These are phyloP conservation scores for Poecilia gillii DNA, from an alignment of 2,797 vertebrate species.

Conservation along the genomic window DNA sequence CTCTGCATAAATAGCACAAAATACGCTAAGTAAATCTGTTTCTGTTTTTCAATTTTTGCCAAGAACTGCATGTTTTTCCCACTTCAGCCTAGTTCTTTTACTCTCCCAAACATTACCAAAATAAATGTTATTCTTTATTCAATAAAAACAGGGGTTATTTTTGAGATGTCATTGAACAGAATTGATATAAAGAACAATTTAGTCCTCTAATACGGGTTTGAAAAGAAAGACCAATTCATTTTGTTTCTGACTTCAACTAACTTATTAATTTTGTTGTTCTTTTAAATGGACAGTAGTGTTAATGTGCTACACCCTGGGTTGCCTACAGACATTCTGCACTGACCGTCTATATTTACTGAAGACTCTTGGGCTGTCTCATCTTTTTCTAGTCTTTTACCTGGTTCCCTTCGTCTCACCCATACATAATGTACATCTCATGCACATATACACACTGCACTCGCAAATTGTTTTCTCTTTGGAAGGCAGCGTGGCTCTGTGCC, in stretches of 20 bases:
- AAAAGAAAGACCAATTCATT: neutral
- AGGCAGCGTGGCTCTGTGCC: conserved; percentile 78
- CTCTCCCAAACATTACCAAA: neutral
- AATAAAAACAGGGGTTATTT: neutral
- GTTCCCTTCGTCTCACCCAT: conserved; percentile 43
- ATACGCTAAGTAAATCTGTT: neutral
- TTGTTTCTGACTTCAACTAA: neutral
- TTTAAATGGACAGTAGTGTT: conserved; percentile 7
- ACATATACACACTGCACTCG: conserved; percentile 40
- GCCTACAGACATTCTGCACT: conserved; percentile 10
- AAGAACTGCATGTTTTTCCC: neutral
- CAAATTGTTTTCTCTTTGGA: conserved; percentile 74
- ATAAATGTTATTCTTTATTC: neutral
- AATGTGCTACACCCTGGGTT: conserved; percentile 11
- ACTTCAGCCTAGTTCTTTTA: neutral
- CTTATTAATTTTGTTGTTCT: conserved; percentile 1
- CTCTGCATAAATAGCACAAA: neutral
- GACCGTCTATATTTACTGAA: conserved; percentile 25
- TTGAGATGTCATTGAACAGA: neutral
- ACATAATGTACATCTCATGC: conserved; percentile 46
- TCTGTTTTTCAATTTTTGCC: neutral
- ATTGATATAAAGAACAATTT: neutral
- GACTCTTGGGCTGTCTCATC: conserved; percentile 40
- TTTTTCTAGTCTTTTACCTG: conserved; percentile 40
- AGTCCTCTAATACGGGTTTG: neutral